Evolutionary conservation across 2,113 vertebrate genomes (phyloP).

Genomic region (Malurus cyaneus): DNA sequence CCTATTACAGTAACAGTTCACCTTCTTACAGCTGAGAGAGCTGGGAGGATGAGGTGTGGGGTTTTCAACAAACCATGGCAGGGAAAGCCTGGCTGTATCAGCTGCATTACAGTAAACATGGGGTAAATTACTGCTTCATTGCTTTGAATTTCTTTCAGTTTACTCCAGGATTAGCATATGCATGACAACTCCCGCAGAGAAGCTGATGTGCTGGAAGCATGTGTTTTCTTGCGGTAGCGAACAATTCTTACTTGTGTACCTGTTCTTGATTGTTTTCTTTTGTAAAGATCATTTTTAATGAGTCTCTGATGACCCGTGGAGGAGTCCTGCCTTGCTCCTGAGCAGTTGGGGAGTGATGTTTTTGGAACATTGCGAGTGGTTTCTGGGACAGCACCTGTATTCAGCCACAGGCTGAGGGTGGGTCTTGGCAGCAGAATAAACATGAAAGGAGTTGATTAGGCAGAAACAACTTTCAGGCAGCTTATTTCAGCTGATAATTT

Average conservation of each 20-base stretch:
- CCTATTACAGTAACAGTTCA: not conserved
- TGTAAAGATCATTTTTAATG: not conserved
- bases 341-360: not conserved
- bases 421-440: not conserved
- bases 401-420: not conserved
- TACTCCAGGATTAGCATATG: slow-evolving; percentile 1
- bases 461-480: slow-evolving; percentile 40
- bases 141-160: not conserved
- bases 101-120: not conserved
- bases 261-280: not conserved
- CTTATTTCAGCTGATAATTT: slow-evolving; percentile 46
- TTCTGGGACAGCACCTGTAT: not conserved
- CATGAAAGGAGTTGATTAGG: slow-evolving; percentile 41
- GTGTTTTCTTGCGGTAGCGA: not conserved
- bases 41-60: not conserved
- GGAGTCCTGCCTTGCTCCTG: not conserved
- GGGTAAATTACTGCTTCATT: not conserved
- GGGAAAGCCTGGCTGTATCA: not conserved
- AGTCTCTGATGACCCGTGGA: not conserved
- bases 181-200: not conserved
- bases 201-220: not conserved
- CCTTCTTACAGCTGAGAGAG: not conserved
- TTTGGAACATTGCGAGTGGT: not conserved
- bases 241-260: not conserved
- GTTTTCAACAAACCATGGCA: not conserved